These are phyloP conservation scores for Spinus olivaceus DNA, from an alignment of 2,797 vertebrate species.

Conservation along the genomic window DNA sequence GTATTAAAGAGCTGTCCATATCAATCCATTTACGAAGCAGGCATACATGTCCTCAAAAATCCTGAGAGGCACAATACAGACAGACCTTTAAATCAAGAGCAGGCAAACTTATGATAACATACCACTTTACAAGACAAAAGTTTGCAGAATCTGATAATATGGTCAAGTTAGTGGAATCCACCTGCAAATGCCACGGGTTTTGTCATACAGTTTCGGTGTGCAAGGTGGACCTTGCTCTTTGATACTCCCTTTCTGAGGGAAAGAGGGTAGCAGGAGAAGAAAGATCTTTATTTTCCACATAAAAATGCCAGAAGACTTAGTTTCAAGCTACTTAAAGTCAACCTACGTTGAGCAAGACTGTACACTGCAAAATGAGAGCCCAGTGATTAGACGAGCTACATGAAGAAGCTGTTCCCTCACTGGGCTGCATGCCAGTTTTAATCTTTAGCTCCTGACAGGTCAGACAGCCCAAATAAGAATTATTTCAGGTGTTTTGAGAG, in stretches of 20 bases:
- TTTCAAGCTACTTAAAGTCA: neutral
- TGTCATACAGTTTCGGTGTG: neutral
- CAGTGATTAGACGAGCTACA: neutral
- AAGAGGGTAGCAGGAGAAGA: neutral
- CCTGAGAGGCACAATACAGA: neutral
- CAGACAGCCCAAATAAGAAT: neutral
- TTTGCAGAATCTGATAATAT: neutral
- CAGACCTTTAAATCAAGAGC: neutral
- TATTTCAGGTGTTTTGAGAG: neutral
- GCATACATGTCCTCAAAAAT: neutral
- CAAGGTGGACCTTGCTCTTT: neutral
- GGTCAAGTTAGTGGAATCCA: neutral
- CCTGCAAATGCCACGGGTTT: accelerated
- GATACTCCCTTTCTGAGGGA: neutral
- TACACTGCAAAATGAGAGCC: neutral
- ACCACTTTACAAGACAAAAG: neutral
- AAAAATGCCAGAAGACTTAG: neutral
- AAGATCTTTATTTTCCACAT: neutral
- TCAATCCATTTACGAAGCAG: neutral
- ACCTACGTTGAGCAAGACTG: neutral
- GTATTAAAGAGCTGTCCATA: neutral
- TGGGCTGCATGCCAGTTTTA: neutral
- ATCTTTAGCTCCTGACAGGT: neutral
- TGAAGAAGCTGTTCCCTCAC: neutral
- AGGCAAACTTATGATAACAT: neutral